Evolutionary conservation across 2,797 vertebrate genomes (phyloP), one percentile per base, ranked within the genome.

Genomic region (Rhincodon typus): DNA sequence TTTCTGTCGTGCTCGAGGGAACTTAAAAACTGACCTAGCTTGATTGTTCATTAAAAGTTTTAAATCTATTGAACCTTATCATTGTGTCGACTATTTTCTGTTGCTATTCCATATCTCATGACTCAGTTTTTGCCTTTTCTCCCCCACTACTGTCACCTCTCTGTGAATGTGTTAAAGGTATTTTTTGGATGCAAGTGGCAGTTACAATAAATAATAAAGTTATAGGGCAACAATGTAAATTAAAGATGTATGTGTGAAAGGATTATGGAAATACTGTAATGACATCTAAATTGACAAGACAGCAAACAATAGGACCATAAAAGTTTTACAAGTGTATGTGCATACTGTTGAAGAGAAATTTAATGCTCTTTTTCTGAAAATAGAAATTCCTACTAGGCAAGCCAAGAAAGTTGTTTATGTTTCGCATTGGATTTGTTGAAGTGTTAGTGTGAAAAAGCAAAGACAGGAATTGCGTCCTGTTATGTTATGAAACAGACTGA

Each of bases 401-500:
- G 67, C 38, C 25, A 95, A 95, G 27, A 53, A 53, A 95, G 34
- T 77, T 77, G 30, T 57, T 95, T 72, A 46, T 7, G 3, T 25
- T 70, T 94, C 46, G 30, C 46, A 7, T n/a, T 77, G 46, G 70
- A 50, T 94, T 94, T 70, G 34, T 94, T 94, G 38, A 94, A 70
- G 70, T 8, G 13, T 53, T 53, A 74, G 17, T 72, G n/a, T 53
- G n/a, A 70, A 15, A 46, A 38, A 66, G 23, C n/a, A 91, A 66
- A 95, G 27, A 94, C 42, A 74, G 50, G 70, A 77, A 77, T 50
- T 95, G 46, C 21, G 30, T 74, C 74, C 42, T 30, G 13, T 50
- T 72, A 77, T 77, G 69, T 95, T 77, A 95, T 77, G 50, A 95
- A 95, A 95, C 94, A 95, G 27, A 27, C 25, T 74, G 57, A 95